Conservation (phyloP, 2,113 vertebrate genomes). For the Furnarius figulus region DNA sequence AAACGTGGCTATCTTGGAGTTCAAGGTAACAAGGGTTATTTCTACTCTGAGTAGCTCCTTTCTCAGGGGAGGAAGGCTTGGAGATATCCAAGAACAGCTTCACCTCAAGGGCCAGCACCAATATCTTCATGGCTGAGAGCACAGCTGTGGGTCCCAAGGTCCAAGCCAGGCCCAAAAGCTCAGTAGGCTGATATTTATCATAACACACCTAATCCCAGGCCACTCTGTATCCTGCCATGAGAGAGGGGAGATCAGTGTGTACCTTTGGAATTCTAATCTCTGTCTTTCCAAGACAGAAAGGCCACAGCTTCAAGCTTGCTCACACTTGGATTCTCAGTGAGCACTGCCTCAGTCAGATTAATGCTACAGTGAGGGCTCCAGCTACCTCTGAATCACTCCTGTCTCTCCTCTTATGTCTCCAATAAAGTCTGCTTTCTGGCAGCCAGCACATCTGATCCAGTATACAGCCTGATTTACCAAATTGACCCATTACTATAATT, state of each 20-base stretch:
- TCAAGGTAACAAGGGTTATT: constrained; percentile 36
- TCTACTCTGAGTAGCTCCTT: constrained; percentile 15
- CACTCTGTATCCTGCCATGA: not conserved
- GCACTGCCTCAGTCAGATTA: not conserved
- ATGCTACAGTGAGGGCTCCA: not conserved
- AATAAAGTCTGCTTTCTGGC: not conserved
- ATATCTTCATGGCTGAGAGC: not conserved
- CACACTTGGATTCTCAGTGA: not conserved
- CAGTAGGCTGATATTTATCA: not conserved
- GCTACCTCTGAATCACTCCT: not conserved
- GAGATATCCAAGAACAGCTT: not conserved
- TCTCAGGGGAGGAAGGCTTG: not conserved
- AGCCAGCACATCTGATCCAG: not conserved
- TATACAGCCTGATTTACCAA: not conserved
- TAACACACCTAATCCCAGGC: not conserved
- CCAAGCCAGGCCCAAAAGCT: not conserved
- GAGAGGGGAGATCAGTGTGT: not conserved
- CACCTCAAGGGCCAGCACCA: not conserved
- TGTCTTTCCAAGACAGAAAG: not conserved
- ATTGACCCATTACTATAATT: not conserved
- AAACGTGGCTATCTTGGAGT: not conserved
- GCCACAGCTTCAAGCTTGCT: not conserved
- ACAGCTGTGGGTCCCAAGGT: not conserved
- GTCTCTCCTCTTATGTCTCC: not conserved
- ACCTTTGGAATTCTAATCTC: not conserved